A percentile compares a stretch with the other conserved stretches of the same genome.
Evolutionary conservation across 1,140 invertebrate genomes (phyloP).

Genomic region (Ridgeia piscesae): DNA sequence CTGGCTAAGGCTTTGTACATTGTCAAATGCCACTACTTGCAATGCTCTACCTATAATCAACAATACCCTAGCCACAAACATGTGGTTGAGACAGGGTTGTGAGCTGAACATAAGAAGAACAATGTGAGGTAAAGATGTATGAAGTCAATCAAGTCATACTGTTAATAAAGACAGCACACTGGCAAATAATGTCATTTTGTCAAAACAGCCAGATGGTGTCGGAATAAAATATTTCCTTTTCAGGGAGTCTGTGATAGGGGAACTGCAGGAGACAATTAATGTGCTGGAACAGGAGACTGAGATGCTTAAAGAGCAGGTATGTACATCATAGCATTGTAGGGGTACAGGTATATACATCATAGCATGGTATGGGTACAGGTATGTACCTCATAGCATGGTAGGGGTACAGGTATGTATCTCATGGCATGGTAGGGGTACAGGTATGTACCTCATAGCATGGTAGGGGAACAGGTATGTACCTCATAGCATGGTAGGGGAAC

Average conservation of each 20-base stretch:
- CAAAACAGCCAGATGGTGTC: not conserved
- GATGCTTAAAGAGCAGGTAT: slow-evolving; percentile 33
- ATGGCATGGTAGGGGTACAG: not conserved
- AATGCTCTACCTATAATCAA: no score
- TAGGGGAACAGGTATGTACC: not conserved
- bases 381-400: not conserved
- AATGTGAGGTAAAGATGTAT: no score
- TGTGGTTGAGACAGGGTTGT: no score
- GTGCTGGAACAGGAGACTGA: not conserved
- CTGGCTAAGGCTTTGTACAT: no score
- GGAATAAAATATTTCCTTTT: not conserved
- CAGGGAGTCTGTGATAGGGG: slow-evolving; percentile 5
- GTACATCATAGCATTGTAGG: slow-evolving; percentile 8
- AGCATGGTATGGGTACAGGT: not conserved
- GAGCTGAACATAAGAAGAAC: no score
- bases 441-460: not conserved
- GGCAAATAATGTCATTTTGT: not conserved
- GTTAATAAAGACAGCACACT: not conserved
- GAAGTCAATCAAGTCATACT: not conserved
- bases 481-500: not conserved
- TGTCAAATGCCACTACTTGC: no score
- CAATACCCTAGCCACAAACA: no score
- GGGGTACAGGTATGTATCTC: not conserved
- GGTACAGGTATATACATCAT: not conserved
- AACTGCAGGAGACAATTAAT: not conserved